Evolutionary conservation across 2,888 invertebrate genomes (phyloP).

Genomic region (Himalopsyche japonica): DNA sequence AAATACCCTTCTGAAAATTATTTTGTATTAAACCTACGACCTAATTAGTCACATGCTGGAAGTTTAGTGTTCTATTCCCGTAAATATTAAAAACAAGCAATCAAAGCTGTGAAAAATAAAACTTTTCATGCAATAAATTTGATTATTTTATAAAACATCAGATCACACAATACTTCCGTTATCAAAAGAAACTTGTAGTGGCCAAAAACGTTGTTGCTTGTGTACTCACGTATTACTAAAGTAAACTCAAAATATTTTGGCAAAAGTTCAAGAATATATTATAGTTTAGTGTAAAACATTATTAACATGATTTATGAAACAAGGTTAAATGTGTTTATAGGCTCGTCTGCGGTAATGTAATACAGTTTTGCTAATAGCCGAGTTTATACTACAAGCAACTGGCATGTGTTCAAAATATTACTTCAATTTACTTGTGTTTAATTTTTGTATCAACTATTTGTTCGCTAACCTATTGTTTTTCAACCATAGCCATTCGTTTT

Average conservation of each 20-base stretch:
- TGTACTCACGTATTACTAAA: not conserved
- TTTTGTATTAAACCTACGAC: too few species aligned
- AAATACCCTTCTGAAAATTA: too few species aligned
- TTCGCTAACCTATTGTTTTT: not conserved
- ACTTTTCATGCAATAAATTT: too few species aligned
- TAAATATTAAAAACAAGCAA: too few species aligned
- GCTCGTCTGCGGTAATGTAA: slow-evolving; percentile 25
- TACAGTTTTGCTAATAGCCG: slow-evolving; percentile 34
- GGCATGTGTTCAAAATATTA: not conserved
- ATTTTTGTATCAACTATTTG: not conserved
- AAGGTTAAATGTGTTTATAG: slow-evolving; percentile 17
- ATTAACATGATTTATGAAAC: slow-evolving; percentile 36
- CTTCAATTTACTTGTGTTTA: not conserved
- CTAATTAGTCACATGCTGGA: too few species aligned
- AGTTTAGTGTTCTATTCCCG: too few species aligned
- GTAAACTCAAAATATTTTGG: slow-evolving; percentile 21
- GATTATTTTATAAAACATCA: not conserved
- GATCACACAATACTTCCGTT: too few species aligned
- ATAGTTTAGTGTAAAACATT: slow-evolving; percentile 36
- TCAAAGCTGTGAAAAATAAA: too few species aligned
- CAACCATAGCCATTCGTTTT: too few species aligned
- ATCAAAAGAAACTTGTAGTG: not conserved
- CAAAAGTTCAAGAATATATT: slow-evolving; percentile 32
- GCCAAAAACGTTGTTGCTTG: not conserved
- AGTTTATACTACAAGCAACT: not conserved